Conservation (phyloP, 2,888 invertebrate genomes). For the Auanema sp. region DNA sequence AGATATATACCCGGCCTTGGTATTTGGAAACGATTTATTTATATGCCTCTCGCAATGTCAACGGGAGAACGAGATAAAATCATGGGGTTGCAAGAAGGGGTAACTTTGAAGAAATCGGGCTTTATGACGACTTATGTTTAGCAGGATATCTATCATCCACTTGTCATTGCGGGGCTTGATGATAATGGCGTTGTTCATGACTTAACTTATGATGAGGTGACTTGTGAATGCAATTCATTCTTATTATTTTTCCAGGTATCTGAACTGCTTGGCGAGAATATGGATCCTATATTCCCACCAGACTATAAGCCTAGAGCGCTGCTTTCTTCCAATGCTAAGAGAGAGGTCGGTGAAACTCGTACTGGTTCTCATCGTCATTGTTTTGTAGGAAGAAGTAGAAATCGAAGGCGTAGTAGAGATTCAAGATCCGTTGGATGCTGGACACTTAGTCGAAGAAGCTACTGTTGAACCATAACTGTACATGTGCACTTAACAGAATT, state of each 20-base stretch:
- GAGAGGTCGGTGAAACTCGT: too few species aligned
- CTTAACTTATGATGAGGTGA: constrained; percentile 17
- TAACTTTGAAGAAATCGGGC: not conserved
- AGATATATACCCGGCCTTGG: constrained; percentile 19
- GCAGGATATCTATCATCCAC: constrained; percentile 11
- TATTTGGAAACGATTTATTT: constrained; percentile 18
- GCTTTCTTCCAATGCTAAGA: too few species aligned
- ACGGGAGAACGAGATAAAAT: constrained; percentile 6
- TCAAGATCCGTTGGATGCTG: too few species aligned
- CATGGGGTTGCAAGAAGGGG: not conserved
- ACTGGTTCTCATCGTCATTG: too few species aligned
- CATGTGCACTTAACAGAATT: too few species aligned
- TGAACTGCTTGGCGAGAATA: not conserved
- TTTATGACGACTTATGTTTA: constrained; percentile 1
- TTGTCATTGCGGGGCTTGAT: constrained; percentile 16
- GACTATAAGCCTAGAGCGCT: too few species aligned
- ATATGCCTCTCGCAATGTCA: constrained; percentile 12
- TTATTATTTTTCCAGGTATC: not conserved
- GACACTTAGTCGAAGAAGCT: too few species aligned
- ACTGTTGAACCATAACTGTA: too few species aligned
- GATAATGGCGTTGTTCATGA: constrained; percentile 15
- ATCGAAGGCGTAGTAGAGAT: too few species aligned
- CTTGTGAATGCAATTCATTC: not conserved
- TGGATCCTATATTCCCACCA: not conserved
- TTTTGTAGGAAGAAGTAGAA: too few species aligned